Evolutionary conservation across 2,113 vertebrate species (phyloP), one percentile per base, ranked within the genome.

Genomic region (Mungos mungo): DNA sequence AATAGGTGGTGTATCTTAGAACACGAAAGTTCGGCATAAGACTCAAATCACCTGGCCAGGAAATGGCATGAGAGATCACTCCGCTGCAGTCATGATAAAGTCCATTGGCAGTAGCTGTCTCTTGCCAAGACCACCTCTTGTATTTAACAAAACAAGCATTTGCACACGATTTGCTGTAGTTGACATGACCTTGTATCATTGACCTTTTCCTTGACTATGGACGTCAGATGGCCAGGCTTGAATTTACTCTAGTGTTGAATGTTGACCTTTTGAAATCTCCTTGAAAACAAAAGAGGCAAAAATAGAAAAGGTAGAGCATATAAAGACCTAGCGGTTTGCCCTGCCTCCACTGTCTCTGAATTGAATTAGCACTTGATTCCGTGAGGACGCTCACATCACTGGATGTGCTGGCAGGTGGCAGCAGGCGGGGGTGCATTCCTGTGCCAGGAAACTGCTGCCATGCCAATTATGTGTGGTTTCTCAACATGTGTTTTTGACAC

Each of bases 331-430:
- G 14, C 9, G 0, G 41, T 65, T 33, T 66, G 8, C 11, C 57
- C 41, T 9, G 0, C 41, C n/a, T 45, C 11, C 27, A 2, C 52
- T 33, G 12, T 82, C 60, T 92, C 41, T 11, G 84, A 57, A 65
- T 97, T 60, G 90, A 86, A 74, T 96, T 93, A 92, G 21, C 79
- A 90, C 52, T 93, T 96, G 60, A 79, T 90, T 65, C 47, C 23
- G 12, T 82, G 79, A 91, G 54, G 65, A 57, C 33, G 23, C 65
- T 85, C 41, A n/a, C 52, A 77, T 45, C 9, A 13, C 63, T 81
- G 38, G 86, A 45, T 38, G 29, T 50, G 31, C 27, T 63, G 25
- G 0, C 63, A 41, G 29, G 45, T 79, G 47, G 29, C 35, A 41
- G 76, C 69, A n/a, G 68, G 47, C 71, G 5, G 66, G 33, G 29